phyloP scores from a whole-genome alignment of 1,140 invertebrate genomes.

The Cylas formicarius region DNA sequence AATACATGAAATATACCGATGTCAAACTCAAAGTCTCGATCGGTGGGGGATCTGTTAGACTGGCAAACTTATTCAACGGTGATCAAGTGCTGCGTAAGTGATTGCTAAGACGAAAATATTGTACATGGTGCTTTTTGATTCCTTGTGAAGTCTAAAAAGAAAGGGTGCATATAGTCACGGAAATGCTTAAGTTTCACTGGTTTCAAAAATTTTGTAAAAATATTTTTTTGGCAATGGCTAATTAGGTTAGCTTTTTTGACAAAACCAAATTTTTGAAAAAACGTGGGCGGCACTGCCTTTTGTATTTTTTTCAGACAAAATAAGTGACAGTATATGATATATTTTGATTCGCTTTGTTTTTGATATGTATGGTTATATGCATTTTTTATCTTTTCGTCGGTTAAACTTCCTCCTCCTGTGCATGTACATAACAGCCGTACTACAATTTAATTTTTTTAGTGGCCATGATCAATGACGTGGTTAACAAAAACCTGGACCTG shows the following conservation, averaged over 20 bases:
- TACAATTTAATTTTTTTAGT: constrained; percentile 31
- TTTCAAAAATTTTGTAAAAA: no score
- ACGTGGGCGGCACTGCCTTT: no score
- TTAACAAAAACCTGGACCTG: constrained; percentile 55
- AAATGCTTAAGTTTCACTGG: no score
- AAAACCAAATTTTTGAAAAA: no score
- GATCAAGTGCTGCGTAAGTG: constrained; percentile 47
- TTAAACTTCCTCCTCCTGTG: not conserved
- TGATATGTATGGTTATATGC: no score
- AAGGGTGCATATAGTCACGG: no score
- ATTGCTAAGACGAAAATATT: not conserved
- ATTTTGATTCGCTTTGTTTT: no score
- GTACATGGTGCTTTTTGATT: not conserved
- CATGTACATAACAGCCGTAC: not conserved
- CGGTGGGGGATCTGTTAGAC: constrained; percentile 48
- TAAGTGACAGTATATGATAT: no score
- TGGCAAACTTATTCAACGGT: constrained; percentile 58
- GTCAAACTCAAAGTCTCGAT: constrained; percentile 50
- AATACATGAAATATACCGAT: constrained; percentile 48
- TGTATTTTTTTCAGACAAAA: no score
- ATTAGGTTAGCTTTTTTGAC: no score
- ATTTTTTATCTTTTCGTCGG: constrained; percentile 3
- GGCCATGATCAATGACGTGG: constrained; percentile 52
- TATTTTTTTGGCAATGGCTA: no score
- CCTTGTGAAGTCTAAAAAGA: no score